Base-by-base conservation (phyloP, 2,888 invertebrate genomes). In the Tachina fera region DNA sequence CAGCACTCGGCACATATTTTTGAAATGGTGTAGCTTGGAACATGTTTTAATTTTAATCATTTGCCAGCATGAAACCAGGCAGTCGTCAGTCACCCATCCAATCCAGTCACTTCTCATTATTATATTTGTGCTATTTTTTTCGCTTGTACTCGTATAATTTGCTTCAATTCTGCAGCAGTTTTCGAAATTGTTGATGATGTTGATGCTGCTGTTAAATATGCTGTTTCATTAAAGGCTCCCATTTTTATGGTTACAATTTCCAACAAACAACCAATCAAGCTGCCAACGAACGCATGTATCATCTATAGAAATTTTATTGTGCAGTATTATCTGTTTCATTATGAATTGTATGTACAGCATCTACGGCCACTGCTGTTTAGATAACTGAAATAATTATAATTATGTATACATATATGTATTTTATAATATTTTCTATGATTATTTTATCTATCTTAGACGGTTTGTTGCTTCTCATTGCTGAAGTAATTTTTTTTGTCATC, bases 241-340 rank as follows among this genome's bases (percentile, higher is more conserved):
- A 45, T 56, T 60, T 71, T 84, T 71, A 63, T 78, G 51, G 78
- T 60, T 51, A 61, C 60, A 16, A 70, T 71, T 53, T 31, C 39
- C 53, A 49, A 19, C 56, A 53, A 43, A 31, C 58, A 79, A 16
- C 53, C 49, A 43, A 31, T 31, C 53, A 61, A 43, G 2, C 49
- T 6, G 3, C 58, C 51, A 63, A 16, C 49, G 51, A 70, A 70
- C 70, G 68, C 43, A 61, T 61, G 22, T 77, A 60, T 49, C 68
- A 68, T 49, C 45, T 53, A 43, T 45, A 22, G 19, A 14, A 22
- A 45, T 9, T 56, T 41, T 49, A 39, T 16, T 39, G 9, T 68
- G 22, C 49, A n/a, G 3, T 58, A 31, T 58, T 76, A 41, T 67
- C 31, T 56, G 22, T 58, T 39, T 19, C n/a, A 10, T 8, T 39